Base-by-base conservation (phyloP, 2,113 vertebrate species). In the Emydocephalus ijimae region DNA sequence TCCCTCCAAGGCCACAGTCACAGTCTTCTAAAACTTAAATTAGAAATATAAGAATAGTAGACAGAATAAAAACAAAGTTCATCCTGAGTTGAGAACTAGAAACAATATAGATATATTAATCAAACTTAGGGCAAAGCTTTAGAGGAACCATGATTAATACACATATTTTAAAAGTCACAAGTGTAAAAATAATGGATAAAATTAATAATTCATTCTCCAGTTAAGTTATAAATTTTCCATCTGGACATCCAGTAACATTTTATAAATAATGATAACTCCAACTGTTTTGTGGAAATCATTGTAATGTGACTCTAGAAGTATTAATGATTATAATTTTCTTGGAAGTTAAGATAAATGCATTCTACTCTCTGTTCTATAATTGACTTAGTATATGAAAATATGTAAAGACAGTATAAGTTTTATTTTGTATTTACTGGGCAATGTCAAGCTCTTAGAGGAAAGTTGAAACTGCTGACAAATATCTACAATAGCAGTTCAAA, bases 211-310 rank as follows among this genome's bases (percentile, higher is more conserved):
- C n/a, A 88, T 43, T 88, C 45, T 64, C 59, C 14, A 34, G 57
- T 54, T 61, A 54, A 88, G 26, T 57, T 89, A 81, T 45, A 56
- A 23, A 48, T 48, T 92, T 88, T 92, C 91, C 87, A 89, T 89
- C 39, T 89, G 64, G 39, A 81, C 18, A 89, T 39, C 81, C 52
- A 57, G n/a, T 18, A 74, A 39, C 34, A 59, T 88, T 92, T 89
- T 89, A 45, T 45, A 64, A 88, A 64, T 45, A 48, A 43, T 59
- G 85, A 81, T 57, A 48, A 64, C 4, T 54, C 20, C 86, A 61
- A 69, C 57, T 54, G 29, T 48, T 92, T 15, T 89, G 39, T 89
- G 92, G 64, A 57, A 26, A 43, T 43, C 29, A 88, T 18, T 34
- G 20, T 48, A 85, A 57, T 57, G 54, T 43, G 52, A 57, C 11